Percentiles rank a stretch among this genome's conserved stretches.
Evolutionary conservation across 1,140 invertebrate species (phyloP).

Genomic region (Thaumetopoea pityocampa): DNA sequence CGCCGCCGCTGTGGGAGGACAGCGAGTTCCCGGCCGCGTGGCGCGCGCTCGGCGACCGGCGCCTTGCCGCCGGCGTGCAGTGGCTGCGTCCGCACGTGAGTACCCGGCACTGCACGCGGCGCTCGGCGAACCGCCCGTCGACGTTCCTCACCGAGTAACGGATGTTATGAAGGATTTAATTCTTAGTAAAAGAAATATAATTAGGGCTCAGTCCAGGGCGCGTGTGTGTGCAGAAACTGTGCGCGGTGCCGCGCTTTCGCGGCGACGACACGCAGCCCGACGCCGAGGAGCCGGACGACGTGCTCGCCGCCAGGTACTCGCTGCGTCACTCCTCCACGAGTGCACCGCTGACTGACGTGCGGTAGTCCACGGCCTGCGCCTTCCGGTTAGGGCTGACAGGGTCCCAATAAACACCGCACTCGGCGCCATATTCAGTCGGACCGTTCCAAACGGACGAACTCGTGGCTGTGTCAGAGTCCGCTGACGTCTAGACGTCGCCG

Average conservation of each 20-base stretch:
- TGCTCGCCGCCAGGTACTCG: not conserved
- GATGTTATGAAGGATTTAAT: too few relatives aligned
- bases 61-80: slow-evolving; percentile 18
- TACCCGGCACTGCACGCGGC: slow-evolving; percentile 1
- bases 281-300: not conserved
- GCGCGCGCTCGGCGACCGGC: slow-evolving; percentile 25
- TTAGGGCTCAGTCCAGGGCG: too few relatives aligned
- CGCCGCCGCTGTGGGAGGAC: slow-evolving; percentile 33
- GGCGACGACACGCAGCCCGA: slow-evolving; percentile 16
- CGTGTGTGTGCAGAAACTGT: slow-evolving; percentile 30
- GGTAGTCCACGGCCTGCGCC: not conserved
- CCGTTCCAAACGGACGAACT: too few relatives aligned
- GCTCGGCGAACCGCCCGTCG: not conserved
- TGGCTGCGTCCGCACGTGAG: slow-evolving; percentile 45
- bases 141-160: too few relatives aligned
- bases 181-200: too few relatives aligned
- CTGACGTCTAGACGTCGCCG: too few relatives aligned
- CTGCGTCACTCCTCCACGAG: not conserved
- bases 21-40: slow-evolving; percentile 30
- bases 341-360: too few relatives aligned
- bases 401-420: too few relatives aligned
- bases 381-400: not conserved
- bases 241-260: slow-evolving; percentile 33
- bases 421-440: too few relatives aligned
- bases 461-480: too few relatives aligned